Base-by-base conservation (phyloP, 1,140 invertebrate genomes). In the Neocloeon triangulifer region DNA sequence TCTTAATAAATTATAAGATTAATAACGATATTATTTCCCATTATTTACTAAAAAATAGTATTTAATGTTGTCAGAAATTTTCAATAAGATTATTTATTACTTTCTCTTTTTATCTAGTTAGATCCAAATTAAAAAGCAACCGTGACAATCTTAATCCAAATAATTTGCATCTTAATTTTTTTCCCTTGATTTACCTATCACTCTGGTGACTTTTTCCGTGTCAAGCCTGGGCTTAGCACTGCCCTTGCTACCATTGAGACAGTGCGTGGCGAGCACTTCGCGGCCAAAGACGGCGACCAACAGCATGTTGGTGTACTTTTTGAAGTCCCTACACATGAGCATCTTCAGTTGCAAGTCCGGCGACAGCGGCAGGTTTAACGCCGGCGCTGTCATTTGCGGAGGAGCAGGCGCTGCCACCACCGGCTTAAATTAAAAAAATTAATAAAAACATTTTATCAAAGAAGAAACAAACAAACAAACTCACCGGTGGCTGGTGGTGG, bases 221-320 rank as follows among this genome's bases (percentile, higher is more conserved):
- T 37, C 35, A n/a, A 37, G 23, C 12, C 22, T 25, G 15, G 35
- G 35, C 29, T 37, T 37, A 5, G 35, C 26, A 33, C 28, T 37
- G 14, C 35, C 35, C 25, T 32, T 32, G 17, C 28, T 37, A n/a
- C 35, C 35, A 37, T 37, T 32, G 4, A 37, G 25, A 19, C 30
- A 31, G 18, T 37, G 35, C 12, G 30, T 37, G 9, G 35, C 35
- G 7, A 37, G 25, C 12, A 37, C 29, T 22, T 37, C 35, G 13
- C 35, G 21, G 2, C 35, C 35, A 33, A 37, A 37, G 17, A 37
- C 31, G 17, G 35, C 30, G 18, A 37, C 30, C 19, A 37, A 16
- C 12, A 37, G 15, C 17, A 37, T 37, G 14, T 37, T 37, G 12
- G 35, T 37, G 23, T 37, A 37, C 22, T 37, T 37, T 15, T 37